Base-by-base conservation (phyloP, 2,888 invertebrate genomes). In the Elysia crispata region DNA sequence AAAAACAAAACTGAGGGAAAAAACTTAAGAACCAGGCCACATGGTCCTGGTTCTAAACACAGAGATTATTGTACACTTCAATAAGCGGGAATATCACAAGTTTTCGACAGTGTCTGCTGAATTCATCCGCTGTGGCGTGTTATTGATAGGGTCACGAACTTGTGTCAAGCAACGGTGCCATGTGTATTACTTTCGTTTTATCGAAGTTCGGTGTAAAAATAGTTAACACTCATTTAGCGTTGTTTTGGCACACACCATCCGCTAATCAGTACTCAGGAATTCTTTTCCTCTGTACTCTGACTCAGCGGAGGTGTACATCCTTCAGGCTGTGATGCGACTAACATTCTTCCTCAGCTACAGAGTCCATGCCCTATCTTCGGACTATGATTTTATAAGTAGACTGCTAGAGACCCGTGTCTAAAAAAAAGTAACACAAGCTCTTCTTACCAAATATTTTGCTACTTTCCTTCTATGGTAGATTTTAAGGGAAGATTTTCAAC, bases 51-150 rank as follows among this genome's bases (percentile, higher is more conserved):
- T 41, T 41, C 41, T 41, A 89, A 89, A 89, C 88, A 89, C 87
- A 90, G 87, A 88, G 86, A 87, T 88, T 90, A 90, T 90, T 91
- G 89, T 88, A 88, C 89, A 89, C 89, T 89, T 90, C 90, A 89
- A 87, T 90, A 90, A 91, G 91, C 91, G 90, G 90, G 90, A 91
- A 91, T 89, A 91, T 89, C 87, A 85, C 87, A 89, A 86, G 86
- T 86, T 87, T 88, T 85, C 84, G 83, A 77, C 83, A 85, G 83
- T 82, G 66, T 67, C 64, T 64, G 62, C 72, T 64, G 83, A 86
- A 90, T 91, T 89, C 89, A 87, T 90, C 86, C 90, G 90, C 90
- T 83, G 83, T 83, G 83, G 83, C 83, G 84, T 84, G 77, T 82
- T 82, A 81, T 79, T 76, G 69, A 76, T 80, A 25, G 64, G 66